Evolutionary conservation across 2,113 vertebrate species (phyloP).

Genomic region (Cryptotis parvus): DNA sequence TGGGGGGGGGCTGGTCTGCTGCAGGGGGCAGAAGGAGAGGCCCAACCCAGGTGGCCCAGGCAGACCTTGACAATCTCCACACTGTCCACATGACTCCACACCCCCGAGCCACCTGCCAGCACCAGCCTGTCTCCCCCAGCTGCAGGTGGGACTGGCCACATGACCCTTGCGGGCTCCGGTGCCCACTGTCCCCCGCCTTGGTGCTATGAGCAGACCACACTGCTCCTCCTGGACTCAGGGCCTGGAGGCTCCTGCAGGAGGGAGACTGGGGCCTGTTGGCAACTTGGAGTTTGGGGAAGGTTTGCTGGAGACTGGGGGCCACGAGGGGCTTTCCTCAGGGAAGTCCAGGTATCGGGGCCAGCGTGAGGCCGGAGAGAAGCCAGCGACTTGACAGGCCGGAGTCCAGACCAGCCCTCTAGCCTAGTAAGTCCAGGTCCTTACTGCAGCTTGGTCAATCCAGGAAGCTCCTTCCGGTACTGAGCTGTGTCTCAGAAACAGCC

Average conservation of each 20-base stretch:
- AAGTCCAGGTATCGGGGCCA: too few relatives aligned
- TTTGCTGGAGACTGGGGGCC: neutral
- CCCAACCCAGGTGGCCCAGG: rapidly evolving
- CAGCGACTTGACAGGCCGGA: neutral
- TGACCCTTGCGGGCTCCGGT: too few relatives aligned
- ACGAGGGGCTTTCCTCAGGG: neutral
- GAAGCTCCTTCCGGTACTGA: neutral
- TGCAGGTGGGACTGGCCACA: neutral
- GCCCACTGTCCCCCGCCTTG: too few relatives aligned
- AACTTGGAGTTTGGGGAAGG: neutral
- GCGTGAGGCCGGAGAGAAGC: neutral
- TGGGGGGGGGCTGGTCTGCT: neutral
- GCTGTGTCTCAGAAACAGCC: neutral
- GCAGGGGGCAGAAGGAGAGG: neutral
- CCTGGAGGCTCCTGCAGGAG: neutral
- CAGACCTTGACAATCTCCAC: neutral
- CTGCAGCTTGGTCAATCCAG: neutral
- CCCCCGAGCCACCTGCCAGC: too few relatives aligned
- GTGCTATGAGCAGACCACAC: neutral
- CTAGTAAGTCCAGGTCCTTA: neutral
- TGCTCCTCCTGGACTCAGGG: neutral
- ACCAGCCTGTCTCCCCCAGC: neutral
- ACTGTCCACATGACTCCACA: neutral
- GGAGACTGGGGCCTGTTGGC: neutral
- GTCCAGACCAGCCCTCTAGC: too few relatives aligned